These are phyloP conservation scores for Poeciliopsis prolifica DNA, from an alignment of 2,113 vertebrate species.

Conservation along the genomic window DNA sequence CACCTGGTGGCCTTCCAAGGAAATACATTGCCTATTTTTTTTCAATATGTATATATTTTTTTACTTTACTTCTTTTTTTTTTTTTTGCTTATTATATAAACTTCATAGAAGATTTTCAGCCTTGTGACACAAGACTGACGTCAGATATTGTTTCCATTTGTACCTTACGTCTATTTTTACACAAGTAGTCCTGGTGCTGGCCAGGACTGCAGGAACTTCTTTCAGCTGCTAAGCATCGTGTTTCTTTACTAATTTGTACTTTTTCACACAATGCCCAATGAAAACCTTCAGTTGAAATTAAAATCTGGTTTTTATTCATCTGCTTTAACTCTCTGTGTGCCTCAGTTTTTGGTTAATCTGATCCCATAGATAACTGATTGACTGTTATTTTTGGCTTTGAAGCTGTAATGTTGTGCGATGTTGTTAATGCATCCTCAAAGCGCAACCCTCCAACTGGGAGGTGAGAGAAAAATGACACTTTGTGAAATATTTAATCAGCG, in stretches of 20 bases:
- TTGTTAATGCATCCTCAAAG: slow-evolving; percentile 8
- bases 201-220: slow-evolving; percentile 2
- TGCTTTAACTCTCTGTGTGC: neutral
- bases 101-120: neutral
- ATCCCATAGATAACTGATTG: neutral
- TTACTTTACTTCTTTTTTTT: neutral
- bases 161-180: slow-evolving; percentile 46
- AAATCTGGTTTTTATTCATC: neutral
- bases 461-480: slow-evolving; percentile 10
- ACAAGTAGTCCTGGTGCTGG: neutral
- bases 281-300: no score
- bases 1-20: neutral
- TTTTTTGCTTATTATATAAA: neutral
- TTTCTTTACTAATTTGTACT: neutral
- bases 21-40: neutral
- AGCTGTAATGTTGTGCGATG: neutral
- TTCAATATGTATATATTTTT: no score
- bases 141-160: slow-evolving; percentile 10
- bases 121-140: neutral
- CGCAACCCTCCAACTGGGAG: neutral
- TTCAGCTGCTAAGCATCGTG: neutral
- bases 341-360: no score
- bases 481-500: neutral
- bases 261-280: neutral
- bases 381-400: slow-evolving; percentile 21